These are phyloP conservation scores for Meloe dianella DNA, from an alignment of 2,888 invertebrate species.

Conservation along the genomic window DNA sequence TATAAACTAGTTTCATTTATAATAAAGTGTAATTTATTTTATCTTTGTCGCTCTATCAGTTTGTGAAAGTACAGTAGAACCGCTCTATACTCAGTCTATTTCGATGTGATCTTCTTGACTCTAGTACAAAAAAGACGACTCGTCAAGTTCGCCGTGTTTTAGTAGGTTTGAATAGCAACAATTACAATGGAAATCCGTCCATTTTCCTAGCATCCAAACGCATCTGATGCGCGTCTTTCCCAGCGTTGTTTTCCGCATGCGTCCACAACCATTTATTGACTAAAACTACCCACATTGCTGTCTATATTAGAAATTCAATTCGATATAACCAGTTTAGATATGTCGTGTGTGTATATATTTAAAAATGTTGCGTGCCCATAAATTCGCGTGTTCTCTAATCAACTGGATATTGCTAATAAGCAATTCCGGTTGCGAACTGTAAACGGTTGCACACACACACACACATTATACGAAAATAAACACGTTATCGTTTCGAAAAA, in stretches of 20 bases:
- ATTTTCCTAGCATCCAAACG: background rate
- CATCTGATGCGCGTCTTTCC: background rate
- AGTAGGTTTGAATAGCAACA: too few species aligned
- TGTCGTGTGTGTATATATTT: background rate
- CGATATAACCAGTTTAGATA: background rate
- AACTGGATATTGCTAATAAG: constrained; percentile 18
- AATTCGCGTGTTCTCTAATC: constrained; percentile 33
- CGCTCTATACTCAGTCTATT: too few species aligned
- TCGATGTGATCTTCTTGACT: too few species aligned
- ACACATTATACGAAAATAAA: too few species aligned
- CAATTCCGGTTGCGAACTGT: constrained; percentile 18
- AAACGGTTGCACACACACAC: too few species aligned
- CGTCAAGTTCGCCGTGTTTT: too few species aligned
- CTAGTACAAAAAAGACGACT: too few species aligned
- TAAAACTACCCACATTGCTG: background rate
- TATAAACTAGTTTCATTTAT: constrained; percentile 13
- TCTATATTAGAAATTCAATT: background rate
- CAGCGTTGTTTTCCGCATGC: background rate
- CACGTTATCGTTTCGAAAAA: background rate
- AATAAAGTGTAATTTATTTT: constrained; percentile 15
- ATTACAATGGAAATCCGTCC: too few species aligned
- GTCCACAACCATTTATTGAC: constrained; percentile 3
- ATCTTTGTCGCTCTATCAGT: too few species aligned
- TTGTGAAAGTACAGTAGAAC: too few species aligned
- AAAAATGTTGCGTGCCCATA: constrained; percentile 24